Percentiles rank a stretch among this genome's conserved stretches.
Conservation (phyloP, 2,888 invertebrate genomes). For the Himalopsyche anomala region DNA sequence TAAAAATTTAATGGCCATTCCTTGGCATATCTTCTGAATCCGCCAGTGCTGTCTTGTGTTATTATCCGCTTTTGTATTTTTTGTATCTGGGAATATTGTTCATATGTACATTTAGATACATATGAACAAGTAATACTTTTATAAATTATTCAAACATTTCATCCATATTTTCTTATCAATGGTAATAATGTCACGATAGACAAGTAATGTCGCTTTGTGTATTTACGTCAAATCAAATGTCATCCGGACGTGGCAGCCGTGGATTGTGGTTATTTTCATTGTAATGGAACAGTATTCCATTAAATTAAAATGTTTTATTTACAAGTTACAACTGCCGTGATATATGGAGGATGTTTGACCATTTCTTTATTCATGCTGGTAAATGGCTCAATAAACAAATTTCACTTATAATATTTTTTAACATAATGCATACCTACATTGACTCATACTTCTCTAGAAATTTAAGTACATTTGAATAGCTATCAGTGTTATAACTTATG, state of each 20-base stretch:
- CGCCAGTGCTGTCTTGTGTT: no score
- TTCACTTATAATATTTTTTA: not conserved
- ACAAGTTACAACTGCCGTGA: conserved; percentile 59
- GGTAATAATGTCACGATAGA: no score
- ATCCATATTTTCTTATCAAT: no score
- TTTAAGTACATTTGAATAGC: not conserved
- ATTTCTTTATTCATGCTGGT: conserved; percentile 61
- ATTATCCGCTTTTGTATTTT: no score
- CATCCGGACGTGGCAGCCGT: conserved; percentile 54
- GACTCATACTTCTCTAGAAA: no score
- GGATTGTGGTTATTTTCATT: conserved; percentile 43
- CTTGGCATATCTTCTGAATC: no score
- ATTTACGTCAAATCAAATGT: conserved; percentile 9
- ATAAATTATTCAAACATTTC: no score
- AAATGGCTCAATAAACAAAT: not conserved
- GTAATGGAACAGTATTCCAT: conserved; percentile 35
- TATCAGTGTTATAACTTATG: not conserved
- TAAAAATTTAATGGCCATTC: no score
- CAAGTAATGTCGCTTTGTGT: not conserved
- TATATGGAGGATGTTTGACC: conserved; percentile 60
- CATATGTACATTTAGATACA: no score
- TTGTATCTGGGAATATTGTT: no score
- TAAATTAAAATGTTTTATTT: conserved; percentile 60
- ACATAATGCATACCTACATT: no score
- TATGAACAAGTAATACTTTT: no score